These are phyloP conservation scores for Diceros bicornis DNA, from an alignment of 2,797 vertebrate species.

Conservation along the genomic window DNA sequence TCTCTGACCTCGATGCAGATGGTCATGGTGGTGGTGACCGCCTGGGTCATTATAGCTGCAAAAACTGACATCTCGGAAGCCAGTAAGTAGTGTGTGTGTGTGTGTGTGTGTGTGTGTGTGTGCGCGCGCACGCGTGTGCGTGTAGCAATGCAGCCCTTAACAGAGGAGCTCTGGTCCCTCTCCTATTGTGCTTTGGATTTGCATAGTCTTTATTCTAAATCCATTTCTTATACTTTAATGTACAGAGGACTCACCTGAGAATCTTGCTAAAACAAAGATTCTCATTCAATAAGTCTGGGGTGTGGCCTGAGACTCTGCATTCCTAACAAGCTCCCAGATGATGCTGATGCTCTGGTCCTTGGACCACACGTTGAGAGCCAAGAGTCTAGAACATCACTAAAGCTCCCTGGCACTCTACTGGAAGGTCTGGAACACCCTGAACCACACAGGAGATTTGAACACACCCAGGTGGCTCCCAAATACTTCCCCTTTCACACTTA, in stretches of 20 bases:
- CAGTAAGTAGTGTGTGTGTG: constrained; percentile 27
- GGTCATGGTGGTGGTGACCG: background rate
- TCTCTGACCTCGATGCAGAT: background rate
- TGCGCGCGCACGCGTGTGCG: too few species aligned
- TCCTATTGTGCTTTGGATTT: background rate
- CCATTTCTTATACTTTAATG: background rate
- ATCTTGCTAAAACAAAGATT: background rate
- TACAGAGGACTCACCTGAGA: background rate
- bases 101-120: background rate
- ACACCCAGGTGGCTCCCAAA: background rate
- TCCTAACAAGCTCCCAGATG: background rate
- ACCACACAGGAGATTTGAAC: background rate
- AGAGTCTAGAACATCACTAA: background rate
- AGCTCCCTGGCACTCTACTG: background rate
- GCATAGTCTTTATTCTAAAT: background rate
- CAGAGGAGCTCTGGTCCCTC: background rate
- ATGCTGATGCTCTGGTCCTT: background rate
- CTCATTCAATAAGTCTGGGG: background rate
- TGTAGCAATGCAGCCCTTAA: background rate
- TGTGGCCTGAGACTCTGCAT: background rate
- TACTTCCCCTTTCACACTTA: background rate
- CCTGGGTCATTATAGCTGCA: background rate
- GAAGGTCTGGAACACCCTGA: background rate
- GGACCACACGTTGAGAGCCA: background rate
- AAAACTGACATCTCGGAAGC: background rate